Percentiles rank a stretch among this genome's conserved stretches.
Conservation (phyloP, 2,797 vertebrate genomes). For the Atherinosoma microstoma region DNA sequence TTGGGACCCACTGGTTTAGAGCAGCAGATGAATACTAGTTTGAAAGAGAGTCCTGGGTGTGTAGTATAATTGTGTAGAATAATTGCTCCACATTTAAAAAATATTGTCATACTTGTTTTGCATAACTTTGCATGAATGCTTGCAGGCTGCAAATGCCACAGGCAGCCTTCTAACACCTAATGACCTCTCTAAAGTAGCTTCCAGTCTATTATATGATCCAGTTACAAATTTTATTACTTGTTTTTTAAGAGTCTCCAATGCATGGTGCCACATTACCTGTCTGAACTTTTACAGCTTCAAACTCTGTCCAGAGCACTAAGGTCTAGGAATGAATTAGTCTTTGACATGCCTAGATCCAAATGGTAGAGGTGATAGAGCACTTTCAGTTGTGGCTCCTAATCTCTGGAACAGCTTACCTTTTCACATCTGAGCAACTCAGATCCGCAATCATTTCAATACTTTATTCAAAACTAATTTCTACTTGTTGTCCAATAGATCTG, state of each 20-base stretch:
- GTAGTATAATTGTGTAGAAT: background rate
- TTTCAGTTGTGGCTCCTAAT: background rate
- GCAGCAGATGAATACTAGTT: background rate
- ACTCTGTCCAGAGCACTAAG: background rate
- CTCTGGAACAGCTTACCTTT: background rate
- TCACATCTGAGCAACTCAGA: background rate
- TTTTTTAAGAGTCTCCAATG: background rate
- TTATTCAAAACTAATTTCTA: background rate
- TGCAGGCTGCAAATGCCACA: background rate
- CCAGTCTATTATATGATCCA: background rate
- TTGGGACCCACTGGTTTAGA: background rate
- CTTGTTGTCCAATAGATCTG: background rate
- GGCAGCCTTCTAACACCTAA: background rate
- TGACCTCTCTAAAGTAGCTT: background rate
- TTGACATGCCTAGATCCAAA: background rate
- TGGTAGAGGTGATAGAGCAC: background rate
- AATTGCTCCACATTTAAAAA: background rate
- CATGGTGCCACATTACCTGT: too few species aligned
- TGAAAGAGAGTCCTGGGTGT: background rate
- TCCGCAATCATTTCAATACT: too few species aligned
- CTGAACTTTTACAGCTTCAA: background rate
- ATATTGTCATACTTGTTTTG: too few species aligned
- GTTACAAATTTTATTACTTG: background rate
- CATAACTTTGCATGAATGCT: background rate
- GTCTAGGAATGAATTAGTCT: background rate